These are phyloP conservation scores for Lepilemur ruficaudatus DNA, from an alignment of 2,797 vertebrate genomes.

Conservation along the genomic window DNA sequence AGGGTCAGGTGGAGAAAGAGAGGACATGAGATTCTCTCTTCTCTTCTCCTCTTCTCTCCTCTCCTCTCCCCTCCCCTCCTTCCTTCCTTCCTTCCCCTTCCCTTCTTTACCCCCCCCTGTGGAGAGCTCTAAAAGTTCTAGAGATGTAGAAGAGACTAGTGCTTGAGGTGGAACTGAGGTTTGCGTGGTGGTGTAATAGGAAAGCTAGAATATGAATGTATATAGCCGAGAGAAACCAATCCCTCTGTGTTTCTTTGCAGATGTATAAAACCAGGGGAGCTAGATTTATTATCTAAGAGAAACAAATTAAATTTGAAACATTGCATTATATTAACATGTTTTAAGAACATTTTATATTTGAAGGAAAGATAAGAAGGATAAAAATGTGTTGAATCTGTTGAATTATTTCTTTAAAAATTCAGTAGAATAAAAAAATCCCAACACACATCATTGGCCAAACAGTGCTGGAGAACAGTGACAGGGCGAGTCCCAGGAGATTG, in stretches of 20 bases:
- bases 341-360: background rate
- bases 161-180: background rate
- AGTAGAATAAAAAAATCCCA: background rate
- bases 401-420: constrained; percentile 4
- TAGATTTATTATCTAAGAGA: background rate
- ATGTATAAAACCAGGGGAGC: too few species aligned
- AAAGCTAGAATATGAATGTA: too few species aligned
- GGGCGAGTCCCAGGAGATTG: background rate
- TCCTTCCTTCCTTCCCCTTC: background rate
- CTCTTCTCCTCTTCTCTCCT: background rate
- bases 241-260: background rate
- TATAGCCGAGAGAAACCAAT: background rate
- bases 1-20: background rate
- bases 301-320: background rate
- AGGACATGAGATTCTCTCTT: background rate
- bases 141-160: background rate
- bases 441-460: background rate
- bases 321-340: background rate
- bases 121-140: background rate
- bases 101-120: too few species aligned
- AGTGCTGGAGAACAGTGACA: background rate
- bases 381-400: background rate
- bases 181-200: background rate
- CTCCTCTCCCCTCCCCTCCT: too few species aligned
- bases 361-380: background rate